Conservation (phyloP, 2,888 invertebrate species). For the Leuctra nigra region DNA sequence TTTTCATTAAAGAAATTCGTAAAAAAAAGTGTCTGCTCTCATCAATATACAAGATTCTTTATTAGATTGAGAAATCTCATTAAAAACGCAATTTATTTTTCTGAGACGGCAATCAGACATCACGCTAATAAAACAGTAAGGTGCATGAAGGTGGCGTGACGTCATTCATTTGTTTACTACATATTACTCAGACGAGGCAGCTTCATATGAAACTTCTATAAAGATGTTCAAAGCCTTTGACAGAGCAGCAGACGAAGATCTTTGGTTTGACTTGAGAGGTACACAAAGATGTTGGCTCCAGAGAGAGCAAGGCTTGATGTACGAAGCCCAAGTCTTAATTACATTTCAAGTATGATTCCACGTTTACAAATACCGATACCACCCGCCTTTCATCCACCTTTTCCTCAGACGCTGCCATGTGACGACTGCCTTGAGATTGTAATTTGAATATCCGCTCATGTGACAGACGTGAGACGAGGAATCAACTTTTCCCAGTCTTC, state of each 20-base stretch:
- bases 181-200: no score
- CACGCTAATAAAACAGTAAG: no score
- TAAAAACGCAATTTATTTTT: conserved; percentile 15
- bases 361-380: conserved; percentile 2
- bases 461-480: neutral
- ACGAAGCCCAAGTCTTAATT: conserved; percentile 2
- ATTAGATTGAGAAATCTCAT: conserved; percentile 5
- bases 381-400: neutral
- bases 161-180: no score
- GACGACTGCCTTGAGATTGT: conserved; percentile 1
- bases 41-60: conserved; percentile 1
- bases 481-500: no score
- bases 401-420: neutral
- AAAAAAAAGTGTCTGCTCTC: neutral
- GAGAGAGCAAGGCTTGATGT: conserved; percentile 2
- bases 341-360: conserved; percentile 2
- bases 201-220: no score
- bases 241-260: conserved; percentile 1
- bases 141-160: no score
- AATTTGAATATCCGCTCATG: conserved; percentile 5
- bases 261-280: no score
- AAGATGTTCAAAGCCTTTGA: no score
- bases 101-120: no score
- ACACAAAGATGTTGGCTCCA: no score
- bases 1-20: neutral